Percentiles rank a stretch among this genome's conserved stretches.
These are phyloP conservation scores for Drosophila subobscura DNA, from an alignment of 1,140 invertebrate genomes.

Conservation along the genomic window DNA sequence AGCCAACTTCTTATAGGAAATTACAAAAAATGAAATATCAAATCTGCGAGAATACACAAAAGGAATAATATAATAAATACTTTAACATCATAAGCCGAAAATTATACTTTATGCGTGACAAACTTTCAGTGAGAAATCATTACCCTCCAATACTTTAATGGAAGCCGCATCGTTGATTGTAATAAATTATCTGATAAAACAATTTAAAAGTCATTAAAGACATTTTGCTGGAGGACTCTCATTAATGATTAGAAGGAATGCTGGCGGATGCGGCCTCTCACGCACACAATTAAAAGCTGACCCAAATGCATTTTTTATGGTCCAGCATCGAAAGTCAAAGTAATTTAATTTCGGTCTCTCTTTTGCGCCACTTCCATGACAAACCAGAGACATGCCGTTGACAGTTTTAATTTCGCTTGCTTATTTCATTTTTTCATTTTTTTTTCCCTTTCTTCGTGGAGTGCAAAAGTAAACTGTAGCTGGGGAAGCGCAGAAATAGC, in stretches of 20 bases:
- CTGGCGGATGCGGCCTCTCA: slow-evolving; percentile 21
- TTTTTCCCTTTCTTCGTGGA: slow-evolving; percentile 25
- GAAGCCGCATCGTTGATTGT: slow-evolving; percentile 33
- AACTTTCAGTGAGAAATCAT: too few relatives aligned
- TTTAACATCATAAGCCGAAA: too few relatives aligned
- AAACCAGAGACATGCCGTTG: slow-evolving; percentile 40
- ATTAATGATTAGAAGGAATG: too few relatives aligned
- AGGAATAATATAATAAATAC: too few relatives aligned
- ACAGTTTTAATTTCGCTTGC: slow-evolving; percentile 39
- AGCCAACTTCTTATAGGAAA: too few relatives aligned
- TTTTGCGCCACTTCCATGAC: slow-evolving; percentile 35
- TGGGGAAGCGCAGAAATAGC: slow-evolving; percentile 28
- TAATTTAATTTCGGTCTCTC: slow-evolving; percentile 56
- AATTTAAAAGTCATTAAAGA: slow-evolving; percentile 58
- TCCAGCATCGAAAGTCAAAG: slow-evolving; percentile 50
- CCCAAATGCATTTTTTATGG: slow-evolving; percentile 54
- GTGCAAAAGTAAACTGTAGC: too few relatives aligned
- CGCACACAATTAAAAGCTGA: slow-evolving; percentile 30
- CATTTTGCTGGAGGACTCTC: slow-evolving; percentile 7
- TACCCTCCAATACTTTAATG: too few relatives aligned
- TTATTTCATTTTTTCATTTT: slow-evolving; percentile 35
- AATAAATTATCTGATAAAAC: slow-evolving; percentile 61
- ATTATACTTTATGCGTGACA: too few relatives aligned
- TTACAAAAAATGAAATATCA: too few relatives aligned
- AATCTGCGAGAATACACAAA: too few relatives aligned